Percentiles rank a stretch among this genome's conserved stretches.
These are phyloP conservation scores for Eleginops maclovinus DNA, from an alignment of 2,113 vertebrate genomes.

Conservation along the genomic window DNA sequence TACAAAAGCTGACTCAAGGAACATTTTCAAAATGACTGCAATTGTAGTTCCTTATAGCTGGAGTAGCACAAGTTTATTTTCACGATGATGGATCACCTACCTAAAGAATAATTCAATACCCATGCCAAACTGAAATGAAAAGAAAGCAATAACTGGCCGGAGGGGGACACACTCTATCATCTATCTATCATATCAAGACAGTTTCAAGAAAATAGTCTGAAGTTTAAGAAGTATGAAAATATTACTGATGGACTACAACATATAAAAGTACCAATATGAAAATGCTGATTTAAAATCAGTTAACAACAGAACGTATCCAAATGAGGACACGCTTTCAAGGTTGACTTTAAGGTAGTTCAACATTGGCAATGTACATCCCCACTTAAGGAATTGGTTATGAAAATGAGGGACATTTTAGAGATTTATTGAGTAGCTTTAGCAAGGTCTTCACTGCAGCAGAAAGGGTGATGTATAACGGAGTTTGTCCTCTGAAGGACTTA, in stretches of 20 bases:
- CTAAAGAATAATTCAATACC: constrained; percentile 3
- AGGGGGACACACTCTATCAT: not conserved
- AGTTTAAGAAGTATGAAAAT: not conserved
- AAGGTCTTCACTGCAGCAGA: constrained; percentile 53
- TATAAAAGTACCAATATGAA: not conserved
- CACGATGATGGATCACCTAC: constrained; percentile 16
- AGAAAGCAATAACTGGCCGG: not conserved
- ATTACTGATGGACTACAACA: not conserved
- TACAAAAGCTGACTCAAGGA: not conserved
- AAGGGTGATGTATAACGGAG: constrained; percentile 48
- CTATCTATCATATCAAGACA: not conserved
- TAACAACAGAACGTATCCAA: not conserved
- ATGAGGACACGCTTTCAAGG: constrained; percentile 36
- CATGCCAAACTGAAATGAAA: not conserved
- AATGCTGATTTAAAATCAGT: not conserved
- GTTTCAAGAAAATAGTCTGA: not conserved
- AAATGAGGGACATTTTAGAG: constrained; percentile 41
- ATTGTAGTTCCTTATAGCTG: not conserved
- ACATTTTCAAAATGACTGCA: not conserved
- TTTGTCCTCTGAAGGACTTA: constrained; percentile 68
- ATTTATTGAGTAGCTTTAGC: constrained; percentile 62
- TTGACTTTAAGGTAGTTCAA: constrained; percentile 30
- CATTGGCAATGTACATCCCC: constrained; percentile 31
- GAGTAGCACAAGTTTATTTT: constrained; percentile 12
- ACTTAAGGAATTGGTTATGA: constrained; percentile 63